Conservation (phyloP, 2,797 vertebrate genomes). For the Carapus acus region DNA sequence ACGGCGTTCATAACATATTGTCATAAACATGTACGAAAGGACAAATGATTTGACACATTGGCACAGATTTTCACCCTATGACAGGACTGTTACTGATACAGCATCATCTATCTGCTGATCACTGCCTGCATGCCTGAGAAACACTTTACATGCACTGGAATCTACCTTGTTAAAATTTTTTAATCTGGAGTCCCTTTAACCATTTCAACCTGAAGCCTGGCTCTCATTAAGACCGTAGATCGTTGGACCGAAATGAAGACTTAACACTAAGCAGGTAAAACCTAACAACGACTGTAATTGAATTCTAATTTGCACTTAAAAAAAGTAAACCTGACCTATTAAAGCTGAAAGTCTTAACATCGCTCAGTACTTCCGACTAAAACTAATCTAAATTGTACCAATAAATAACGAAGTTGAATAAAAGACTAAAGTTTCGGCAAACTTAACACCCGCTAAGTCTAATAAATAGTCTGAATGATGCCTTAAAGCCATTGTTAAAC, state of each 20-base stretch:
- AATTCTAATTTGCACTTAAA: constrained; percentile 98
- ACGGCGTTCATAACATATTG: too few relatives aligned
- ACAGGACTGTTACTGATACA: constrained; percentile 77
- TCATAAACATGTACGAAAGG: too few relatives aligned
- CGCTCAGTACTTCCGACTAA: constrained; percentile 92
- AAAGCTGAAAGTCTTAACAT: constrained; percentile 87
- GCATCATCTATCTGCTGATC: constrained; percentile 81
- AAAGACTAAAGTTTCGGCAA: constrained; percentile 89
- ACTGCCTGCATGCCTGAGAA: constrained; percentile 75
- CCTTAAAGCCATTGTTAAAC: constrained; percentile 75
- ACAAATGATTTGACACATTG: too few relatives aligned
- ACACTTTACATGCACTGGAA: constrained; percentile 85
- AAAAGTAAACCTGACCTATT: constrained; percentile 99
- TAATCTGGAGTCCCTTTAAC: constrained; percentile 87
- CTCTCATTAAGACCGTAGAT: constrained; percentile 92
- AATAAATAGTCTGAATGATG: constrained; percentile 76
- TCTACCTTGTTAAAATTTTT: constrained; percentile 87
- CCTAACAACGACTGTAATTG: constrained; percentile 91
- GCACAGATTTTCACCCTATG: constrained; percentile 80
- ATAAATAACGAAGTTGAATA: constrained; percentile 83
- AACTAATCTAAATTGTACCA: constrained; percentile 70
- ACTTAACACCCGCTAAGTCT: constrained; percentile 78
- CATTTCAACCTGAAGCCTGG: constrained; percentile 92
- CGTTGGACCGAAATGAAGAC: constrained; percentile 97
- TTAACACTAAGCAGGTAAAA: constrained; percentile 99